Evolutionary conservation across 2,888 invertebrate species (phyloP), one percentile per base, ranked within the genome.

Genomic region (Lymantria monacha): DNA sequence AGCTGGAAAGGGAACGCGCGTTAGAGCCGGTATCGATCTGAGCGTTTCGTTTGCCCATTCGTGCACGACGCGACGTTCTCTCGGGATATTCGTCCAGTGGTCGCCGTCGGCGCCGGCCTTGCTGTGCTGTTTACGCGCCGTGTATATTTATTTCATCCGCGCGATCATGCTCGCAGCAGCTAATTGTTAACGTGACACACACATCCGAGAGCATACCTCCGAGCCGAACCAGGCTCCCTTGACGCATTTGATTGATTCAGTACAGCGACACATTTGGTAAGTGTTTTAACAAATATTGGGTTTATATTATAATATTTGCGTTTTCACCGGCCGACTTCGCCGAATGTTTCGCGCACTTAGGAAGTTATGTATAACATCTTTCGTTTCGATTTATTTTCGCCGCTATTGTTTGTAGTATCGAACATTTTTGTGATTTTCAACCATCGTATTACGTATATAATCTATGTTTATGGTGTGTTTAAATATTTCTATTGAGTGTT

Each of bases 31-130:
- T 89, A 90, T 89, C 87, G 89, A 89, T 89, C 87, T 83, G 80
- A 81, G 70, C 76, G 74, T 77, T 83, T 81, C 76, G 83, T 79
- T 79, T 77, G 80, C 75, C 76, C 83, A 85, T 74, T 85, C 80
- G 86, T 78, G 85, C 81, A 79, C 85, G 76, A 76, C 85, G 81
- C 85, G 75, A 76, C 86, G 81, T 76, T 81, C 81, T 84, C 85
- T 81, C 86, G 85, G 83, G 83, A 89, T 87, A 88, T 82, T 88
- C 85, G 84, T 70, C 79, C 79, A 83, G 80, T 81, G 82, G 79
- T 88, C 84, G 87, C 83, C 87, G 88, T 85, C 83, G 83, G 90
- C 87, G 87, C 89, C 87, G 87, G 86, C 85, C 85, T 83, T 87
- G 83, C 81, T 82, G 80, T 78, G 78, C 83, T 83, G 85, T 88